Evolutionary conservation across 2,113 vertebrate genomes (phyloP).

Genomic region (Callocephalon fimbriatum): DNA sequence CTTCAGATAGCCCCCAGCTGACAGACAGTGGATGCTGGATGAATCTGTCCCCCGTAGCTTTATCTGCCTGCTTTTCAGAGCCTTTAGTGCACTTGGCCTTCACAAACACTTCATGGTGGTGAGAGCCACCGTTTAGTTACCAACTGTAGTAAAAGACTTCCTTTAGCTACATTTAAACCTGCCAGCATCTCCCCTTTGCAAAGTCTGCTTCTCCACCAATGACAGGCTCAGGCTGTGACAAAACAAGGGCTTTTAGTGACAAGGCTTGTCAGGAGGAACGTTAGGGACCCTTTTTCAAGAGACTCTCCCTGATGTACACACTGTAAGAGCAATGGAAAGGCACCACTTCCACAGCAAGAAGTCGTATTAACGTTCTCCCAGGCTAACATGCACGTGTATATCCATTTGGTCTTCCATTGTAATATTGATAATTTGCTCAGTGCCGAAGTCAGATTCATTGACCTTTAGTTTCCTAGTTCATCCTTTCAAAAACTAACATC

Average conservation of each 20-base stretch:
- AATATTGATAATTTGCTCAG: not conserved
- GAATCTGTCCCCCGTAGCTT: not conserved
- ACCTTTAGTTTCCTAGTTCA: not conserved
- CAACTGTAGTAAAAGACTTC: not conserved
- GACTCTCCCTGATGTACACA: not conserved
- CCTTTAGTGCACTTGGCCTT: not conserved
- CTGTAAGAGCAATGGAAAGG: not conserved
- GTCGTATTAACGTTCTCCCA: not conserved
- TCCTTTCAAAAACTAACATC: not conserved
- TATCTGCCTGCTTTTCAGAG: not conserved
- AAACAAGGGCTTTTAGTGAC: not conserved
- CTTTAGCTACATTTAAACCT: not conserved
- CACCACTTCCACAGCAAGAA: fast-evolving
- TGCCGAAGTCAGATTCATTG: not conserved
- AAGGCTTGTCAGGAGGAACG: not conserved
- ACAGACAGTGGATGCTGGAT: not conserved
- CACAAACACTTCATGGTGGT: not conserved
- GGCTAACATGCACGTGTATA: not conserved
- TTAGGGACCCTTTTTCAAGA: not conserved
- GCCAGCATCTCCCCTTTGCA: not conserved
- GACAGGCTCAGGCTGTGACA: not conserved
- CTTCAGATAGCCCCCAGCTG: not conserved
- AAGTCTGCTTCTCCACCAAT: not conserved
- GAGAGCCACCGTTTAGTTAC: not conserved
- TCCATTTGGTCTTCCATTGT: not conserved